A percentile compares a stretch with the other conserved stretches of the same genome.
Conservation (phyloP, 2,797 vertebrate genomes). For the Allobates femoralis region DNA sequence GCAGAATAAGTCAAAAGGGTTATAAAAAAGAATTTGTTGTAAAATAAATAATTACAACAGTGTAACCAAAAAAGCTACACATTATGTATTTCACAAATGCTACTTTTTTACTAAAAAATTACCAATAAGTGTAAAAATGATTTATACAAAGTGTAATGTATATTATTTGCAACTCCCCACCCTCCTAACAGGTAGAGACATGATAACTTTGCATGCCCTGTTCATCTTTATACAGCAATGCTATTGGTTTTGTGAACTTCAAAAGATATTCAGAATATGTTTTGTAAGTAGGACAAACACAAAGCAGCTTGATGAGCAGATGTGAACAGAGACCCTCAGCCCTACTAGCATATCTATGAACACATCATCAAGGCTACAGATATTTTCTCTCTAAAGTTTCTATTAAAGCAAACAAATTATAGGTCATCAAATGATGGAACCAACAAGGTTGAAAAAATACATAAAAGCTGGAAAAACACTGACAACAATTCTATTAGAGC, state of each 20-base stretch:
- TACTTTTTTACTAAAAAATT: too few relatives aligned
- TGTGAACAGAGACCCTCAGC: slow-evolving; percentile 24
- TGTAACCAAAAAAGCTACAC: too few relatives aligned
- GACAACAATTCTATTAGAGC: slow-evolving; percentile 19
- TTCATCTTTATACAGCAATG: not conserved
- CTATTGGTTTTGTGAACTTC: slow-evolving; percentile 33
- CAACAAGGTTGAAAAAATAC: slow-evolving; percentile 33
- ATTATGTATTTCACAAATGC: too few relatives aligned
- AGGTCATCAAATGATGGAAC: slow-evolving; percentile 37
- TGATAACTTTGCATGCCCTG: slow-evolving; percentile 12
- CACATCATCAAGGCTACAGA: slow-evolving; percentile 43
- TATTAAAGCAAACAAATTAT: slow-evolving; percentile 24
- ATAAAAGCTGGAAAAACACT: slow-evolving; percentile 39
- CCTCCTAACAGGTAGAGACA: not conserved
- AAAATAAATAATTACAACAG: too few relatives aligned
- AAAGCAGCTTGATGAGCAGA: slow-evolving; percentile 21
- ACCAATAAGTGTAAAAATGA: slow-evolving; percentile 13
- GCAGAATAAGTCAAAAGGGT: too few relatives aligned
- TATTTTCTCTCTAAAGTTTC: slow-evolving; percentile 49
- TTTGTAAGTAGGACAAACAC: slow-evolving; percentile 36
- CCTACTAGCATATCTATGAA: slow-evolving; percentile 27
- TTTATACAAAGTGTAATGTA: slow-evolving; percentile 22
- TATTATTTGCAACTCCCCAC: slow-evolving; percentile 34
- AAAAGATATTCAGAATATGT: slow-evolving; percentile 27
- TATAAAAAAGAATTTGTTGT: too few relatives aligned